These are phyloP conservation scores for Drosophila ezoana DNA, from an alignment of 2,888 invertebrate genomes.

Conservation along the genomic window DNA sequence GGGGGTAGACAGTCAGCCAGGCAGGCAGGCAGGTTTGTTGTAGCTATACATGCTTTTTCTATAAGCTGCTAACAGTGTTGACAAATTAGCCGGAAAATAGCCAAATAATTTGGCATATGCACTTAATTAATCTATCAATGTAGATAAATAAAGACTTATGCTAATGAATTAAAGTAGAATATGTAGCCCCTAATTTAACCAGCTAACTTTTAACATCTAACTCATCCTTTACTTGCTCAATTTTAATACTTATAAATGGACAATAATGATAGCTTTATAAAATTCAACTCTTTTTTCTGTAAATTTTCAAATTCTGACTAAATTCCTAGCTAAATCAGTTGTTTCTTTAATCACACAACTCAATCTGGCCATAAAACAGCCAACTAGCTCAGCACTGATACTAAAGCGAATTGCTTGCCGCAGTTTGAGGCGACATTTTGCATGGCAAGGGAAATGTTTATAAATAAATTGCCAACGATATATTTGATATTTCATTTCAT, in stretches of 20 bases:
- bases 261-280: too few relatives aligned
- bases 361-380: conserved; percentile 5
- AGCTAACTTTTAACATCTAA: too few relatives aligned
- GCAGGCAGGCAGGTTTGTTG: conserved; percentile 39
- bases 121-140: too few relatives aligned
- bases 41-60: conserved; percentile 41
- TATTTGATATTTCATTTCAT: conserved; percentile 63
- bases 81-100: conserved; percentile 17
- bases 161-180: too few relatives aligned
- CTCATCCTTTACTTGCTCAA: too few relatives aligned
- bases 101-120: background rate
- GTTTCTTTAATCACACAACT: background rate
- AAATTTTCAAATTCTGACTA: too few relatives aligned
- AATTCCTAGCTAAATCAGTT: too few relatives aligned
- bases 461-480: conserved; percentile 68
- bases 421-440: conserved; percentile 43
- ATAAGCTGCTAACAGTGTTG: conserved; percentile 33
- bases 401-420: background rate
- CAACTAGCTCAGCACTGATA: conserved; percentile 3
- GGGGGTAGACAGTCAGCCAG: conserved; percentile 6
- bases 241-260: too few relatives aligned
- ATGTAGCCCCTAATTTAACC: too few relatives aligned
- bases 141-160: too few relatives aligned
- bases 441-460: conserved; percentile 59
- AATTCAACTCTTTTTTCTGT: too few relatives aligned